Base-by-base conservation (phyloP, 2,888 invertebrate genomes). In the Branchellion lobata region DNA sequence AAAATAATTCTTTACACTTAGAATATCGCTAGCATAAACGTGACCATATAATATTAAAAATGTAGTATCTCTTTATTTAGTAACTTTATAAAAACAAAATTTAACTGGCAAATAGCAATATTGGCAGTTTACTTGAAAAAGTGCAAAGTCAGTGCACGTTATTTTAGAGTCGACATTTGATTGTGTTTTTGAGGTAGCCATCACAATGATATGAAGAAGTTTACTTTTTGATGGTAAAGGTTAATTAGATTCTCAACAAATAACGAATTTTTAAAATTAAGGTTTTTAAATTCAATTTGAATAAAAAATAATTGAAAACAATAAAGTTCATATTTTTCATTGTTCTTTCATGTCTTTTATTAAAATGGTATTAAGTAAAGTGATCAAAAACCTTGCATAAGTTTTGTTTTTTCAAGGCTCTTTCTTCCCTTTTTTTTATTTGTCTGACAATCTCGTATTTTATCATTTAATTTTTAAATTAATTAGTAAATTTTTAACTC, bases 41-140 rank as follows among this genome's bases (percentile, higher is more conserved):
- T n/a, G n/a, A n/a, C n/a, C n/a, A n/a, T n/a, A n/a, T n/a, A n/a
- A n/a, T n/a, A n/a, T n/a, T n/a, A n/a, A n/a, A n/a, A n/a, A n/a
- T n/a, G n/a, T n/a, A n/a, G n/a, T n/a, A n/a, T n/a, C n/a, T n/a
- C n/a, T n/a, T n/a, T n/a, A n/a, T n/a, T n/a, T n/a, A n/a, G n/a
- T n/a, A n/a, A n/a, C n/a, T n/a, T n/a, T n/a, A n/a, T n/a, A n/a
- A n/a, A n/a, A n/a, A n/a, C n/a, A n/a, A n/a, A n/a, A n/a, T n/a
- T n/a, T n/a, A n/a, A n/a, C n/a, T n/a, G n/a, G n/a, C n/a, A n/a
- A n/a, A n/a, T n/a, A n/a, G n/a, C n/a, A n/a, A n/a, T n/a, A n/a
- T n/a, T n/a, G n/a, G n/a, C n/a, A 75, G 1, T 0, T 68, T 68
- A 78, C 79, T 31, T 78, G 79, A 71, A 78, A 78, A 21, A 78